phyloP scores from a whole-genome alignment of 2,888 invertebrate genomes.

The Temnothorax rugatulus region DNA sequence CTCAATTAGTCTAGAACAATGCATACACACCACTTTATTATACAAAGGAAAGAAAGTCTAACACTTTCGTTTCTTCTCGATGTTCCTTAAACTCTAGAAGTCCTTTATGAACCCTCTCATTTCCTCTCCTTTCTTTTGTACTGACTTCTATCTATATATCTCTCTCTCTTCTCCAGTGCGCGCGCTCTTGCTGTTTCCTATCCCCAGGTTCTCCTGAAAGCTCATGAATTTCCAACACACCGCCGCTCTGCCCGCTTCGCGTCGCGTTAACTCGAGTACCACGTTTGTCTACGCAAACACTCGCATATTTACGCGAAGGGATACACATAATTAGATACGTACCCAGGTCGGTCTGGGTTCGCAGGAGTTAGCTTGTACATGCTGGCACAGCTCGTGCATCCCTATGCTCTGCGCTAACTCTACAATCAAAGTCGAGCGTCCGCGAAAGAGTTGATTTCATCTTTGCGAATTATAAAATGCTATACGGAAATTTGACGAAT shows the following conservation, averaged over 20 bases:
- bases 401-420: not conserved
- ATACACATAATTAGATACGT: slow-evolving; percentile 58
- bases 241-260: slow-evolving; percentile 37
- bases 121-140: slow-evolving; percentile 28
- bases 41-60: slow-evolving; percentile 7
- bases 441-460: slow-evolving; percentile 18
- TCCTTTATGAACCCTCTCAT: not conserved
- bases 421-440: not conserved
- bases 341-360: slow-evolving; percentile 9
- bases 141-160: not conserved
- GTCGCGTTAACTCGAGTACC: slow-evolving; percentile 53
- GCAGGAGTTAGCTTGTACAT: slow-evolving; percentile 35
- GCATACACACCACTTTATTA: not conserved
- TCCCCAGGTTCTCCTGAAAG: slow-evolving; percentile 40
- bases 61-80: slow-evolving; percentile 28
- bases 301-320: slow-evolving; percentile 54
- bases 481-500: not conserved
- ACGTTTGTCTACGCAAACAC: slow-evolving; percentile 57
- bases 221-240: slow-evolving; percentile 54
- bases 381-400: slow-evolving; percentile 17
- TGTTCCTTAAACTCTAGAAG: slow-evolving; percentile 30
- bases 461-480: not conserved
- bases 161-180: not conserved
- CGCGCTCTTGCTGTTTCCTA: slow-evolving; percentile 18
- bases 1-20: slow-evolving; percentile 4